phyloP scores from a whole-genome alignment of 2,797 vertebrate genomes.

The Sparus aurata region DNA sequence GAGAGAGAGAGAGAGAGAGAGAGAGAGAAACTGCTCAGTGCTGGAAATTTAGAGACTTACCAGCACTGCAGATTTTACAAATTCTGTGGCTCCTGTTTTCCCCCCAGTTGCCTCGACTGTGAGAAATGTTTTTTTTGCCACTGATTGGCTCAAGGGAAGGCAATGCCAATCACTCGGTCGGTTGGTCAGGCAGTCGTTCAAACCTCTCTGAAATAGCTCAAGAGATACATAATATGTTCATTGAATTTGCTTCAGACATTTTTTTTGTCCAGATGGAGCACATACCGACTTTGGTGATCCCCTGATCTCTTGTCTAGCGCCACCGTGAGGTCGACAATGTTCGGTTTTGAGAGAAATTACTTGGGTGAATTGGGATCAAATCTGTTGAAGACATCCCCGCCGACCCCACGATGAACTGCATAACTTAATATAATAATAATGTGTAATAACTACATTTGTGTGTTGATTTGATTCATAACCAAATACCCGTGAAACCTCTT shows the following conservation, averaged over 20 bases:
- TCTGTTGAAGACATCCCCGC: background rate
- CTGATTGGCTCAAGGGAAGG: background rate
- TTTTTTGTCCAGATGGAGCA: background rate
- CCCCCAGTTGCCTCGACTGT: background rate
- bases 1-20: background rate
- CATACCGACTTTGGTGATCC: background rate
- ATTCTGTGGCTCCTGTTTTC: background rate
- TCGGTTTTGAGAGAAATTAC: background rate
- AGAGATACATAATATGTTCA: background rate
- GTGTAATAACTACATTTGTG: background rate
- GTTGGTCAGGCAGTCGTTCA: background rate
- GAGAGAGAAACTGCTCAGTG: background rate
- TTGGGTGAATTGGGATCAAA: background rate
- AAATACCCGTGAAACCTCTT: background rate
- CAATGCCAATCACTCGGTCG: background rate
- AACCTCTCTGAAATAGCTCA: background rate
- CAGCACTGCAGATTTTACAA: background rate
- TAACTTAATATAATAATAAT: background rate
- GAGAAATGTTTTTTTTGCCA: no score
- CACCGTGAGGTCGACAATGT: background rate
- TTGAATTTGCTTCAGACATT: background rate
- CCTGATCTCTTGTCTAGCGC: background rate
- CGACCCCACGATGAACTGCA: background rate
- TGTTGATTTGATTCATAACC: background rate
- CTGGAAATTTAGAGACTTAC: background rate